These are phyloP conservation scores for Acestrorhynchus altus DNA, from an alignment of 2,797 vertebrate species.

Conservation along the genomic window DNA sequence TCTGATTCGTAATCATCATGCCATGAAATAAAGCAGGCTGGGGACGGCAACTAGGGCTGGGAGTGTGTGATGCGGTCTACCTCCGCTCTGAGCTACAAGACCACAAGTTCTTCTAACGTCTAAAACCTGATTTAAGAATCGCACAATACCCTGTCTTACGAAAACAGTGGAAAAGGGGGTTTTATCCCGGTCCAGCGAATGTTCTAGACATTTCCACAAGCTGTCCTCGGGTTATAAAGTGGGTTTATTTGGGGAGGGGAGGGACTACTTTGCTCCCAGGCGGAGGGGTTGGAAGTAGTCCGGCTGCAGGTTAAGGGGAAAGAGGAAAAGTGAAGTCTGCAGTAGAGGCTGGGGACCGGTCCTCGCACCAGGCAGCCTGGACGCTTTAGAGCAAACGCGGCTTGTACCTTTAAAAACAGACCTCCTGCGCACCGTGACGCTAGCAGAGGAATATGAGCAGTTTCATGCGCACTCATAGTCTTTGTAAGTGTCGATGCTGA, in stretches of 20 bases:
- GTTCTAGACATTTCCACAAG: too few species aligned
- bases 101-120: too few species aligned
- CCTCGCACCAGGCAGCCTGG: constrained; percentile 65
- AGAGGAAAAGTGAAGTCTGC: constrained; percentile 69
- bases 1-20: not conserved
- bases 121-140: too few species aligned
- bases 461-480: constrained; percentile 44
- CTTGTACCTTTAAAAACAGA: constrained; percentile 37
- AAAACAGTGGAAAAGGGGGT: too few species aligned
- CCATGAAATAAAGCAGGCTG: not conserved
- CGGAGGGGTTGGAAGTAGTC: constrained; percentile 72
- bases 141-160: too few species aligned
- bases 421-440: constrained; percentile 33
- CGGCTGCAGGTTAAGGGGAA: constrained; percentile 75
- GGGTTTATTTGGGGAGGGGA: not conserved
- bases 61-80: constrained; percentile 4
- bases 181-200: too few species aligned
- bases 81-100: not conserved
- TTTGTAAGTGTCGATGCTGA: constrained; percentile 64
- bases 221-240: too few species aligned
- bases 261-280: constrained; percentile 49
- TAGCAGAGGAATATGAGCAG: constrained; percentile 63
- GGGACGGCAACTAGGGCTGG: not conserved
- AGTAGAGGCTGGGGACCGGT: constrained; percentile 70
- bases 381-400: constrained; percentile 57